Evolutionary conservation across 2,888 invertebrate species (phyloP), one percentile per base, ranked within the genome.

Genomic region (Drosophila demipolita): DNA sequence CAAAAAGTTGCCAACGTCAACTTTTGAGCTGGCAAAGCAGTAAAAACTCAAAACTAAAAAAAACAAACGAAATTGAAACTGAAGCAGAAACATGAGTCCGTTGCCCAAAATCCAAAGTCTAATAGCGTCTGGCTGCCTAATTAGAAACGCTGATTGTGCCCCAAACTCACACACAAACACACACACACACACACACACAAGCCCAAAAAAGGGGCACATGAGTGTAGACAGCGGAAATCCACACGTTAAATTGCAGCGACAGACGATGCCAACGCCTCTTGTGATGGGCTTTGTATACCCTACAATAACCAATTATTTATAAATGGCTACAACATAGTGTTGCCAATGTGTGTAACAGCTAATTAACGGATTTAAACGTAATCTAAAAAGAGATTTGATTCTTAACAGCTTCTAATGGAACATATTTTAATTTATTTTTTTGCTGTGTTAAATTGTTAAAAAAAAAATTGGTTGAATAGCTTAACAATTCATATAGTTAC

Each of bases 121-220:
- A 86, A 79, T 80, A 42, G 66, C 80, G 89, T 89, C 89, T 87
- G 84, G 87, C 32, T 60, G 49, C 62, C 85, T 89, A 85, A 85
- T 85, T 85, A 84, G 69, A 70, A 73, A 53, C 71, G 73, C 60
- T 69, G 76, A 87, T 84, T 83, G 70, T 77, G 68, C 77, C 59
- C n/a, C 64, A 62, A 63, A 62, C 11, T 65, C 29, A 48, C 32
- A 64, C 32, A 66, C 11, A 53, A 29, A n/a, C n/a, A n/a, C 63
- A 63, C 38, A 58, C 57, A 49, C 6, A 63, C 12, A 57, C 11
- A 67, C 29, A 48, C 32, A 64, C 32, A 66, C 11, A 53, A 29
- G 55, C 59, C 32, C 35, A 40, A 59, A 57, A 55, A 26, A 15
- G 52, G 54, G 55, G 33, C 63, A 58, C 15, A 32, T 58, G 58